Evolutionary conservation across 1,140 invertebrate genomes (phyloP), one percentile per base, ranked within the genome.

Genomic region (Hyposmocoma kahamanoa): DNA sequence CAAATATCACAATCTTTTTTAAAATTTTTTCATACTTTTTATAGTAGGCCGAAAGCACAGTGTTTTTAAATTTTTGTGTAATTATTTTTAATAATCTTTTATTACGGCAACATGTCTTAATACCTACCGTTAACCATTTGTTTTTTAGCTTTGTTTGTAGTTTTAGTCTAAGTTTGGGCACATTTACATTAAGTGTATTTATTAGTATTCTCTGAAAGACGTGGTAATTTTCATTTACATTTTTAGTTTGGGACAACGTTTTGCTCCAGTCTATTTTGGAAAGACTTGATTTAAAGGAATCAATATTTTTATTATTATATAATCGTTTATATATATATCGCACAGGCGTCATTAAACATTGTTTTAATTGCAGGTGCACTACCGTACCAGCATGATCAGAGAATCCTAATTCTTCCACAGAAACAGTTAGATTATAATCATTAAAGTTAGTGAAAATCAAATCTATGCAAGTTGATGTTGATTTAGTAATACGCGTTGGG

Each of bases 381-480:
- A 26, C 24, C 11, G 24, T 26, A 26, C 24, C 24, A 6, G 5
- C 11, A 26, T 26, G 24, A 11, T 26, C 24, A 26, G 24, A 26
- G 24, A 26, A 41, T 8, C 38, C 38, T 18, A 41, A 41, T 5
- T 41, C 13, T 11, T 41, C 19, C 22, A 41, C 38, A 1, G 38
- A 20, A 9, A 20, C 22, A 11, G 19, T 22, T 11, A 20, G 13
- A 19, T 6, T 41, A 9, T 41, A n/a, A 1, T 41, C 22, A n/a
- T 8, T 41, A 21, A 41, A 41, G 22, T 41, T 41, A 20, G 38
- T 41, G 22, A 41, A 41, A n/a, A 26, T 26, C 24, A 26, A 26
- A 11, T 26, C 24, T 5, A 26, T 26, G 24, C 24, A 26, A 6
- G 5, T 26, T 26, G 38, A 41, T 20, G 38, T 22, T 3, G 15